Percentiles rank a stretch among this genome's conserved stretches.
phyloP scores from a whole-genome alignment of 1,140 invertebrate genomes.

The Ptiloglossa arizonensis region DNA sequence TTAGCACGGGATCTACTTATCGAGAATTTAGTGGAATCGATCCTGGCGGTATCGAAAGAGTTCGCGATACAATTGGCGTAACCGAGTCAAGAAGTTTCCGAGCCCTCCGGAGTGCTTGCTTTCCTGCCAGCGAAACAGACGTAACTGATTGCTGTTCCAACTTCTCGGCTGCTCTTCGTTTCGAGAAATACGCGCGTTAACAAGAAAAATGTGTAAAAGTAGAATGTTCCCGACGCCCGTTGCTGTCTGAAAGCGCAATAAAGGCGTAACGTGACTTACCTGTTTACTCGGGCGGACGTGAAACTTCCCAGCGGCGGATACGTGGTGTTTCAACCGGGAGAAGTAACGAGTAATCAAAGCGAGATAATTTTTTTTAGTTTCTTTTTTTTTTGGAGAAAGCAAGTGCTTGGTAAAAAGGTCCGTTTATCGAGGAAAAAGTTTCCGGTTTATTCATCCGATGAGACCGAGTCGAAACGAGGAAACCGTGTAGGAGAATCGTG shows the following conservation, averaged over 20 bases:
- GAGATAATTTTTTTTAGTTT: no score
- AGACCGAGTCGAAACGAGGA: no score
- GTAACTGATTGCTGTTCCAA: constrained; percentile 30
- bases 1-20: not conserved
- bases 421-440: no score
- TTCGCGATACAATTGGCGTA: constrained; percentile 14
- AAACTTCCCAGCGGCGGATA: no score
- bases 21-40: constrained; percentile 13
- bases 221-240: constrained; percentile 13
- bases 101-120: not conserved
- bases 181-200: not conserved
- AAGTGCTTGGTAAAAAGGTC: no score
- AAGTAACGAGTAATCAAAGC: constrained; percentile 16
- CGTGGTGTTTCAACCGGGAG: no score
- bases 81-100: constrained; percentile 24
- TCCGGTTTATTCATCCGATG: no score
- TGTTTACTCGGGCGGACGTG: not conserved
- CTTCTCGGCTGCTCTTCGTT: not conserved
- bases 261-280: constrained; percentile 35
- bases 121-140: constrained; percentile 7
- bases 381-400: no score
- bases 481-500: no score
- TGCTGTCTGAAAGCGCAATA: constrained; percentile 4
- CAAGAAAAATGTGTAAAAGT: constrained; percentile 26
- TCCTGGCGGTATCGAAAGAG: constrained; percentile 5